Conservation (phyloP, 2,113 vertebrate genomes). For the Pelecanoides urinatrix region DNA sequence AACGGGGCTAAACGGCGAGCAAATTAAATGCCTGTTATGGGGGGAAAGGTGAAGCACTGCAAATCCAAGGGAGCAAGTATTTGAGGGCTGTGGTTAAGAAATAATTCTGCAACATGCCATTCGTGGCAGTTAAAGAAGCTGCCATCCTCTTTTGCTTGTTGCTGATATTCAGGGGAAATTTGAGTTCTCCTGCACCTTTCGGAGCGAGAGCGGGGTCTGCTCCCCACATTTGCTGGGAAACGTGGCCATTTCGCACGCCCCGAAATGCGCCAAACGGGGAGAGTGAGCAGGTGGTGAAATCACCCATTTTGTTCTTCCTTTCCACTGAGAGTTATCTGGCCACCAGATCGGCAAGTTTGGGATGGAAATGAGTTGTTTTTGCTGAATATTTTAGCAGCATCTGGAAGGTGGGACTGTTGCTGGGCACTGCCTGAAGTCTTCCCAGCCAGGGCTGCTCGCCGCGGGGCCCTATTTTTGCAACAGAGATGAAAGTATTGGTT, state of each 20-base stretch:
- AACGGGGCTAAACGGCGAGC: accelerated
- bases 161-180: neutral
- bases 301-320: neutral
- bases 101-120: neutral
- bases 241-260: neutral
- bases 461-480: neutral
- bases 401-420: neutral
- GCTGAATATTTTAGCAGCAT: neutral
- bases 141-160: neutral
- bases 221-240: neutral
- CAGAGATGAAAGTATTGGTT: neutral
- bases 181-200: neutral
- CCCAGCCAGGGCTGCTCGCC: neutral
- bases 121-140: neutral
- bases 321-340: neutral
- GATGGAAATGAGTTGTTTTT: neutral
- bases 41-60: neutral
- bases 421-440: neutral
- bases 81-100: neutral
- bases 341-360: neutral
- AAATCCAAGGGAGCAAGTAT: neutral
- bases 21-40: neutral
- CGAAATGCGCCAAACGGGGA: neutral
- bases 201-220: neutral
- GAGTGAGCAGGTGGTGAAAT: neutral